A percentile compares a stretch with the other conserved stretches of the same genome.
These are phyloP conservation scores for Labeo catla DNA, from an alignment of 2,113 vertebrate genomes.

Conservation along the genomic window DNA sequence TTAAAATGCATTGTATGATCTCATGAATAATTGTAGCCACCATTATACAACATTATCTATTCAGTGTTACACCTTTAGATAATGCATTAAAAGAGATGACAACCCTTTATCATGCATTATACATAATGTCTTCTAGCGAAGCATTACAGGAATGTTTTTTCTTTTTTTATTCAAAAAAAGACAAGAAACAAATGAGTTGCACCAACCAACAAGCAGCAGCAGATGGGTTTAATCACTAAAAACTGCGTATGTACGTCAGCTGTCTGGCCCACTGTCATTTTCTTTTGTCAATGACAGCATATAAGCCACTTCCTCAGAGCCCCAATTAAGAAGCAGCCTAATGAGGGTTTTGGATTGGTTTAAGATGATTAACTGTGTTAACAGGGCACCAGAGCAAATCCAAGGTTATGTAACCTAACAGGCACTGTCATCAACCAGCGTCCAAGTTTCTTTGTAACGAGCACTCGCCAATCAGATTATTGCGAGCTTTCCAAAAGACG, in stretches of 20 bases:
- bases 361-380: slow-evolving; percentile 50
- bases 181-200: background rate
- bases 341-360: slow-evolving; percentile 35
- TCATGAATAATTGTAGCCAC: background rate
- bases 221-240: background rate
- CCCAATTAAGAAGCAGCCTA: slow-evolving; percentile 28
- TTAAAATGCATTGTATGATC: background rate
- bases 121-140: too few species aligned
- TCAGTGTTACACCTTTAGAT: too few species aligned
- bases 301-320: slow-evolving; percentile 12
- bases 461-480: background rate
- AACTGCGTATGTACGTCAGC: background rate
- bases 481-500: background rate
- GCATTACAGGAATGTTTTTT: too few species aligned
- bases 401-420: slow-evolving; percentile 45
- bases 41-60: too few species aligned
- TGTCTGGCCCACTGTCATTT: background rate
- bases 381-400: slow-evolving; percentile 44
- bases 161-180: background rate
- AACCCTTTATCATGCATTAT: too few species aligned
- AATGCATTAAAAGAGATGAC: too few species aligned
- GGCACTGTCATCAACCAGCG: background rate
- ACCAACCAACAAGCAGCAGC: background rate
- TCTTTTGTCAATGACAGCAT: slow-evolving; percentile 13
- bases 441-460: background rate